phyloP scores from a whole-genome alignment of 2,888 invertebrate species.

The Lochmaea capreae region DNA sequence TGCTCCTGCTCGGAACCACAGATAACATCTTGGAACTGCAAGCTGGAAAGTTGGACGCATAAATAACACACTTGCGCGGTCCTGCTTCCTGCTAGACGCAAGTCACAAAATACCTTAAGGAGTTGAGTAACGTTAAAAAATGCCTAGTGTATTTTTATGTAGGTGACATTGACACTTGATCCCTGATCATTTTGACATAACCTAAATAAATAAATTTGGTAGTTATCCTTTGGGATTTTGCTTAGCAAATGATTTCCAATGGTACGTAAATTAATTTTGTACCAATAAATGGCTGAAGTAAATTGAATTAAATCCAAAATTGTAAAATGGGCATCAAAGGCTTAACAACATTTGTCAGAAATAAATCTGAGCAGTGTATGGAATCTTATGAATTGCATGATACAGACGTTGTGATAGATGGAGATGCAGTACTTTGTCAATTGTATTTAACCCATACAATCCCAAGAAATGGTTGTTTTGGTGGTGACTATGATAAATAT shows the following conservation, averaged over 20 bases:
- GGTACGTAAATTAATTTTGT: background rate
- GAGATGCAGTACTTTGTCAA: conserved; percentile 79
- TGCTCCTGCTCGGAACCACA: too few species aligned
- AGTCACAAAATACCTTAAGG: background rate
- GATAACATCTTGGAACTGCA: too few species aligned
- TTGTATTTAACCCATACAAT: conserved; percentile 72
- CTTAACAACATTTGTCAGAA: conserved; percentile 82
- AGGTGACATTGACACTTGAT: too few species aligned
- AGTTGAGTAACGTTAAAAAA: too few species aligned
- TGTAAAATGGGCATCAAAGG: conserved; percentile 75
- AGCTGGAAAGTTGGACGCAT: too few species aligned
- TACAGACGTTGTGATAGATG: conserved; percentile 81
- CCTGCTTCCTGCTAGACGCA: too few species aligned
- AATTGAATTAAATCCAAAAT: background rate
- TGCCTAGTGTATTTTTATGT: too few species aligned
- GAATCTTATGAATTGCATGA: conserved; percentile 75
- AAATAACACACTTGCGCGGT: too few species aligned
- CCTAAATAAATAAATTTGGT: too few species aligned
- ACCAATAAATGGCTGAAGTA: background rate
- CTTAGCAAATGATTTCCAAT: too few species aligned
- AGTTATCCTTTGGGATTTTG: too few species aligned
- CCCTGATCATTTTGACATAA: too few species aligned
- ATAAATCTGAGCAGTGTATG: conserved; percentile 74
- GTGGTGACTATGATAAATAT: conserved; percentile 87
- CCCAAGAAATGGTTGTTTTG: conserved; percentile 75